Percentiles rank a stretch among this genome's conserved stretches.
These are phyloP conservation scores for Malurus splendens DNA, from an alignment of 2,797 vertebrate species.

Conservation along the genomic window DNA sequence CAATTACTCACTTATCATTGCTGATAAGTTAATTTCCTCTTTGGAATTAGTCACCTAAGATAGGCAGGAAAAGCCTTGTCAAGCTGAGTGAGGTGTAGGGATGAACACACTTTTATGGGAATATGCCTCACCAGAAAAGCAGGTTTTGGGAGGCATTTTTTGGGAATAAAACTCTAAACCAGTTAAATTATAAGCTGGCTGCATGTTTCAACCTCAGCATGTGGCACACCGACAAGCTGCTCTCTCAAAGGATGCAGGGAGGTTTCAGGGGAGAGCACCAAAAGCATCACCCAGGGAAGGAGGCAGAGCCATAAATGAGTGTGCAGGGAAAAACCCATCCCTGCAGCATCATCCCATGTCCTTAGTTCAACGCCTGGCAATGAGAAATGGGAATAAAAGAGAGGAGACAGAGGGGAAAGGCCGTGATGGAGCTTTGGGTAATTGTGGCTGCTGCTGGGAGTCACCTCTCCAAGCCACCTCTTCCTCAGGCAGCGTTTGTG, in stretches of 20 bases:
- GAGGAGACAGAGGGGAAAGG: not conserved
- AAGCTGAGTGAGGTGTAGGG: not conserved
- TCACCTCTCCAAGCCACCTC: not conserved
- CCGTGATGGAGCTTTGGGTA: not conserved
- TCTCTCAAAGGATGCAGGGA: not conserved
- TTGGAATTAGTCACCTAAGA: not conserved
- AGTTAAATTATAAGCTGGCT: not conserved
- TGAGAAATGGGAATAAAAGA: not conserved
- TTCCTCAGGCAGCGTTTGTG: not conserved
- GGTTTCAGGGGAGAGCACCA: not conserved
- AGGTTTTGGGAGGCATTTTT: not conserved
- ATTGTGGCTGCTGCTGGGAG: not conserved
- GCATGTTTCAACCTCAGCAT: not conserved
- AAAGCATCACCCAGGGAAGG: not conserved
- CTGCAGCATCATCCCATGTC: not conserved
- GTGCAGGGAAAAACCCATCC: not conserved
- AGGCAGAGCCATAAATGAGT: not conserved
- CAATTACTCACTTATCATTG: not conserved
- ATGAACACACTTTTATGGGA: not conserved
- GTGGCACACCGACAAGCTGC: accelerated
- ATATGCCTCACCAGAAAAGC: not conserved
- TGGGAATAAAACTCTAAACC: not conserved
- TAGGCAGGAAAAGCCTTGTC: not conserved
- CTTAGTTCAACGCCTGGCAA: accelerated
- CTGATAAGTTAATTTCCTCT: not conserved